Conservation (phyloP, 2,113 vertebrate species). For the Actenoides lindsayi region DNA sequence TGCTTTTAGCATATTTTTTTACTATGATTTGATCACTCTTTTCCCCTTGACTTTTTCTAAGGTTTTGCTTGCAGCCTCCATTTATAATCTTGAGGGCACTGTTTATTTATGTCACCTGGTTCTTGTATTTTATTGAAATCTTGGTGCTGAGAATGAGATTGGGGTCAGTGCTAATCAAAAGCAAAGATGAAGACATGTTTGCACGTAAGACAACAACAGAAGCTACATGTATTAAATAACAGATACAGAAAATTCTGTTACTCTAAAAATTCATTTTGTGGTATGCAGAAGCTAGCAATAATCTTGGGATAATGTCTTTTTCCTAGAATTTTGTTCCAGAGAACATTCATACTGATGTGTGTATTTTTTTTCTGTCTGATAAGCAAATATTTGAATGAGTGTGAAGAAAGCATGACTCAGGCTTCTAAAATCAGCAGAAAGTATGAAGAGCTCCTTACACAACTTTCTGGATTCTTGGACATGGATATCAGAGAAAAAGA, state of each 20-base stretch:
- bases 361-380: not conserved
- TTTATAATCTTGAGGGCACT: not conserved
- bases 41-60: not conserved
- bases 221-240: not conserved
- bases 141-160: not conserved
- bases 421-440: conserved; percentile 55
- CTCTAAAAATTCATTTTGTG: not conserved
- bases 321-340: not conserved
- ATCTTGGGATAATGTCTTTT: not conserved
- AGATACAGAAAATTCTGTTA: not conserved
- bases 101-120: not conserved
- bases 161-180: not conserved
- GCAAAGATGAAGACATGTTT: not conserved
- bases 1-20: not conserved
- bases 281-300: not conserved
- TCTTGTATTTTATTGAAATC: not conserved
- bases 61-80: not conserved
- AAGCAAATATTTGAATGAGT: conserved; percentile 74
- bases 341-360: not conserved
- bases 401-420: conserved; percentile 70
- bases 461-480: conserved; percentile 69
- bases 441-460: conserved; percentile 71
- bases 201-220: not conserved
- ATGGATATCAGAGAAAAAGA: conserved; percentile 58
- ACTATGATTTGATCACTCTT: not conserved